Percentiles rank a stretch among this genome's conserved stretches.
Evolutionary conservation across 2,888 invertebrate genomes (phyloP).

Genomic region (Gymnoscelis rufifasciata): DNA sequence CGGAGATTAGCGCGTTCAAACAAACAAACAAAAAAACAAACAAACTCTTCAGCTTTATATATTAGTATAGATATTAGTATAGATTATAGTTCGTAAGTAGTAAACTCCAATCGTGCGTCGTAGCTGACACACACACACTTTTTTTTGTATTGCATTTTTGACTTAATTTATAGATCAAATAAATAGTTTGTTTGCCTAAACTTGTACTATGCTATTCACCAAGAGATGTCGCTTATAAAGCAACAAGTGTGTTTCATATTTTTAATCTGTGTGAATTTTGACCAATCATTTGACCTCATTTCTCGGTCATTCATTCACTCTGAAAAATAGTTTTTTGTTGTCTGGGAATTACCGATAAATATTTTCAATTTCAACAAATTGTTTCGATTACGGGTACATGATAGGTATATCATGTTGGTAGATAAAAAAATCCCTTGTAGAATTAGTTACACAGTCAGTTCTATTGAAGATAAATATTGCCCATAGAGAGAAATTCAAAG

Average conservation of each 20-base stretch:
- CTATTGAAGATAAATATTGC: background rate
- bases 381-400: conserved; percentile 26
- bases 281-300: background rate
- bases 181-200: too few species aligned
- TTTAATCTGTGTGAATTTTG: background rate
- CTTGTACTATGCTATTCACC: background rate
- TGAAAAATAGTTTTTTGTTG: conserved; percentile 30
- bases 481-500: background rate
- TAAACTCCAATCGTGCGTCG: too few species aligned
- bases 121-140: too few species aligned
- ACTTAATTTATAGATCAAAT: too few species aligned
- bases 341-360: conserved; percentile 41
- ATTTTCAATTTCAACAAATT: conserved; percentile 27
- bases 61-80: too few species aligned
- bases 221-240: background rate
- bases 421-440: background rate
- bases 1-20: too few species aligned
- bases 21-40: too few species aligned
- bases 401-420: background rate
- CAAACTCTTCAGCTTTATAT: too few species aligned
- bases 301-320: conserved; percentile 6
- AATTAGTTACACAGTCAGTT: too few species aligned
- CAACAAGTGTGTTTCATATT: background rate
- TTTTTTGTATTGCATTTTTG: too few species aligned
- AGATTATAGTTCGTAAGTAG: too few species aligned